Evolutionary conservation across 2,797 vertebrate species (phyloP), one percentile per base, ranked within the genome.

Genomic region (Masticophis lateralis): DNA sequence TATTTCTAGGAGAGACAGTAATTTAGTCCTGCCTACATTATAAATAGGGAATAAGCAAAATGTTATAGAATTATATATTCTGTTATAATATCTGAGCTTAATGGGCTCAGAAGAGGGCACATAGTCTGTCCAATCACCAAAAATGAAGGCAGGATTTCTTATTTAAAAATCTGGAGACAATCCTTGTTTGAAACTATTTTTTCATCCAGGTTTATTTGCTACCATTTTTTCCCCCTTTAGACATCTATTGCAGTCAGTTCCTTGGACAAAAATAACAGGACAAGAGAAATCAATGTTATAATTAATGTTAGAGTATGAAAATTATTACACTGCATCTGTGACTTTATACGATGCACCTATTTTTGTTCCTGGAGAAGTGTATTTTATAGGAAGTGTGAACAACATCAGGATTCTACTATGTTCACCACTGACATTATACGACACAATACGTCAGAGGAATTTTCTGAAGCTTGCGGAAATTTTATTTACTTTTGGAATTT

Each of bases 301-400:
- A 28, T 22, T 43, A 27, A 13, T 55, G 14, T 37, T 47, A 28
- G 56, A n/a, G 27, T 86, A 91, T 94, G 66, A 25, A 95, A 94
- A 93, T 94, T 88, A 86, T 95, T 95, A 51, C 9, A 20, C 69
- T 51, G 94, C n/a, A 69, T 91, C 12, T 51, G 53, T n/a, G n/a
- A 28, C 51, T 93, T 4, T 37, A 79, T 92, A 66, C 94, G 8
- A 0, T 22, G 87, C 90, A 92, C 47, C n/a, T 83, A 2, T 69
- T 94, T 37, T 59, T 87, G 61, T 87, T 92, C 87, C 22, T 16
- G 1, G 28, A 92, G n/a, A 87, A 79, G 22, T 94, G 32, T 0
- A 47, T 94, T 96, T 94, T 94, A 87, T 3, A 95, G 88, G 27
- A 88, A 2, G 2, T 55, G 94, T 94, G 6, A 55, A 66, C 89